phyloP scores from a whole-genome alignment of 1,140 invertebrate genomes.

The Berghia stephanieae region DNA sequence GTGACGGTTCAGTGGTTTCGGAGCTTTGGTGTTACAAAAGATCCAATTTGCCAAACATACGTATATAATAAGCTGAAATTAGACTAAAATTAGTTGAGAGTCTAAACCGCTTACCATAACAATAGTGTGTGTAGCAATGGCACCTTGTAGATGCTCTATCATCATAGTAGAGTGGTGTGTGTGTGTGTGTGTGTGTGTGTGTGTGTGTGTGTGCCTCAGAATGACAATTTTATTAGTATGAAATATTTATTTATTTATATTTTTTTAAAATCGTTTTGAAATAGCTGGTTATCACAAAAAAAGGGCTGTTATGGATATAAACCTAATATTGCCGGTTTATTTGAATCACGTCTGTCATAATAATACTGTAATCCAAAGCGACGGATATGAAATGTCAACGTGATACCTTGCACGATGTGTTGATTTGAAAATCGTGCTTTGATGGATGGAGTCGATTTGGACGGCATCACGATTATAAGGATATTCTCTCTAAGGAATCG shows the following conservation, averaged over 20 bases:
- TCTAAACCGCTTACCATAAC: too few species aligned
- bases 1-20: too few species aligned
- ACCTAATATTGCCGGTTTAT: background rate
- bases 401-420: background rate
- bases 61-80: too few species aligned
- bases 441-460: background rate
- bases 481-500: background rate
- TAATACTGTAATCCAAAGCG: background rate
- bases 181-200: constrained; percentile 11
- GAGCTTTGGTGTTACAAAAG: too few species aligned
- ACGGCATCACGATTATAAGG: background rate
- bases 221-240: background rate
- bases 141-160: background rate
- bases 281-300: background rate
- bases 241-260: background rate
- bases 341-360: background rate
- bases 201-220: constrained; percentile 7
- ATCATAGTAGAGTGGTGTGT: background rate
- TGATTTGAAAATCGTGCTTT: background rate
- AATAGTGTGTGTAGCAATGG: too few species aligned
- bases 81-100: too few species aligned
- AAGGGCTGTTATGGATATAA: background rate
- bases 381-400: background rate
- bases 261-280: background rate
- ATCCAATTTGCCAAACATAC: too few species aligned